phyloP scores from a whole-genome alignment of 1,140 invertebrate genomes.

The Drosophila guanche region DNA sequence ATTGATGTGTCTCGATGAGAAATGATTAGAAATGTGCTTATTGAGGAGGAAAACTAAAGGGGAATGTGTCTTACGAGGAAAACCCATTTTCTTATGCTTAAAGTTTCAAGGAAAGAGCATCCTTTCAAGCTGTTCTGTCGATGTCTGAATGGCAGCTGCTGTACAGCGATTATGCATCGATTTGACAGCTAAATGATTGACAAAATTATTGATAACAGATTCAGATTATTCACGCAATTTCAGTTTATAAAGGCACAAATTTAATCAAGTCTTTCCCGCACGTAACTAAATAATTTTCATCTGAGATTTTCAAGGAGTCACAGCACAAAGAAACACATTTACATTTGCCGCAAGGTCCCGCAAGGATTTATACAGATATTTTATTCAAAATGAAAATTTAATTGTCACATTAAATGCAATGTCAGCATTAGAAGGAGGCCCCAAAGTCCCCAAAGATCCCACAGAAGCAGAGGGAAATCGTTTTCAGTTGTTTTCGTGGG shows the following conservation, averaged over 20 bases:
- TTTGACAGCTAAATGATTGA: too few species aligned
- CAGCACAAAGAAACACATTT: constrained; percentile 22
- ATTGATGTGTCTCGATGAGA: constrained; percentile 40
- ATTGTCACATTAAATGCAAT: constrained; percentile 76
- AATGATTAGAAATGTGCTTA: constrained; percentile 53
- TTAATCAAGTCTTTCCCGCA: constrained; percentile 13
- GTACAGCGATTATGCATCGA: too few species aligned
- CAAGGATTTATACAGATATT: constrained; percentile 40
- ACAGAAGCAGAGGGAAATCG: constrained; percentile 20
- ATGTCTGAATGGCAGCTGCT: too few species aligned
- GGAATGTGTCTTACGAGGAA: neutral
- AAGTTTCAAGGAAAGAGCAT: too few species aligned
- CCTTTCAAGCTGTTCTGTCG: too few species aligned
- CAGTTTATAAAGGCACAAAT: neutral
- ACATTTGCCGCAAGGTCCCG: constrained; percentile 55
- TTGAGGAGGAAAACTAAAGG: constrained; percentile 37
- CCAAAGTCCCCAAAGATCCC: constrained; percentile 56
- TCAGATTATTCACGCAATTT: too few species aligned
- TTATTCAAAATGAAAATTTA: constrained; percentile 74
- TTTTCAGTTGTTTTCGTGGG: constrained; percentile 26
- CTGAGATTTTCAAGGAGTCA: constrained; percentile 9
- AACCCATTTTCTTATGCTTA: too few species aligned
- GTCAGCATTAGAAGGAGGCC: constrained; percentile 56
- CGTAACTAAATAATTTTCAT: constrained; percentile 43
- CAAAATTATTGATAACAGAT: too few species aligned